Conservation (phyloP, 2,888 invertebrate species). For the Metalampra italica region DNA sequence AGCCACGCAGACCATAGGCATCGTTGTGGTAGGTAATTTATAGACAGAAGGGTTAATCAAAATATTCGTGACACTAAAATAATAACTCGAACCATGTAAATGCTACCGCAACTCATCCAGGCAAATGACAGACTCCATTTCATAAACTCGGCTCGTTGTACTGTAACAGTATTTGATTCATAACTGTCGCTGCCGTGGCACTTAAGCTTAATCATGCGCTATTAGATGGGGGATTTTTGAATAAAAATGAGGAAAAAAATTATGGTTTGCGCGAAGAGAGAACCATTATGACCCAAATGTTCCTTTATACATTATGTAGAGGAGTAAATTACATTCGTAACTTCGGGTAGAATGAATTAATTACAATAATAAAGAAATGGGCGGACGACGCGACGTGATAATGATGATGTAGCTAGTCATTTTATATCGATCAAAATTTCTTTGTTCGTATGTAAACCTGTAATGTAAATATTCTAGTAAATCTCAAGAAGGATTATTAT, state of each 20-base stretch:
- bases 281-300: conserved; percentile 33
- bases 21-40: no score
- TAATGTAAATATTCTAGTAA: no score
- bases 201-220: conserved; percentile 47
- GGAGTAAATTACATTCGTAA: conserved; percentile 28
- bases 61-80: no score
- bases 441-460: no score
- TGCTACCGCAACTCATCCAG: background rate
- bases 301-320: conserved; percentile 32
- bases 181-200: conserved; percentile 29
- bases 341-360: conserved; percentile 15
- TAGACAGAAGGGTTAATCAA: no score
- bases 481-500: no score
- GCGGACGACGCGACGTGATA: background rate
- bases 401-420: no score
- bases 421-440: no score
- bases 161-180: conserved; percentile 12
- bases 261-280: conserved; percentile 37
- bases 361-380: background rate
- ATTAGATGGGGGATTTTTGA: conserved; percentile 35
- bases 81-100: background rate
- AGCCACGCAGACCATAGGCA: no score
- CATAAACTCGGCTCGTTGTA: conserved; percentile 2
- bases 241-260: conserved; percentile 38
- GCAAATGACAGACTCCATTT: conserved; percentile 1